phyloP scores from a whole-genome alignment of 2,888 invertebrate species.

The Syritta pipiens region DNA sequence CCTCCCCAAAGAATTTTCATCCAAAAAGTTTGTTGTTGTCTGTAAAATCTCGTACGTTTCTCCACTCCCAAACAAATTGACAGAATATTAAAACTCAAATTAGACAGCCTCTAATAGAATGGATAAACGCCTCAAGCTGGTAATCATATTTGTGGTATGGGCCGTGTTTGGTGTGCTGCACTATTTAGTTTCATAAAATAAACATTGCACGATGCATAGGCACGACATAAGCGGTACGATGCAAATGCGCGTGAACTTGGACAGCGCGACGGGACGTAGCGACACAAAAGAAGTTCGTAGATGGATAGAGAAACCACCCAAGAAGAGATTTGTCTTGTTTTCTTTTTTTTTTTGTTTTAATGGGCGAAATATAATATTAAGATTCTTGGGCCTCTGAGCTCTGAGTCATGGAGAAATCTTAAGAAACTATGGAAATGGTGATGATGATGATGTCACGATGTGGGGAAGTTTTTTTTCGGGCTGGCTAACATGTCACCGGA shows the following conservation, averaged over 20 bases:
- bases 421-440: not conserved
- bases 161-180: slow-evolving; percentile 19
- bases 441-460: slow-evolving; percentile 18
- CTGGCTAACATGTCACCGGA: no score
- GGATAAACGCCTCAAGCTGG: slow-evolving; percentile 59
- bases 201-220: slow-evolving; percentile 44
- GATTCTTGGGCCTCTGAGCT: slow-evolving; percentile 23
- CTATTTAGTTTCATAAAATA: slow-evolving; percentile 38
- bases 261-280: slow-evolving; percentile 5
- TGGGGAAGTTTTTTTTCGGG: not conserved
- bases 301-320: slow-evolving; percentile 37
- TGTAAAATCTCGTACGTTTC: slow-evolving; percentile 2
- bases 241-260: slow-evolving; percentile 51
- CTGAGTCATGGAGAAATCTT: slow-evolving; percentile 38
- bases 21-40: slow-evolving; percentile 26
- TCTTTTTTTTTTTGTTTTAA: not conserved
- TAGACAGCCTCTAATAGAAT: slow-evolving; percentile 57
- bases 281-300: slow-evolving; percentile 13
- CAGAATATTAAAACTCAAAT: slow-evolving; percentile 61
- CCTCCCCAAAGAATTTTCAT: slow-evolving; percentile 56
- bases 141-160: slow-evolving; percentile 45
- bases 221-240: slow-evolving; percentile 37
- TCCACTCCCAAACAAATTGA: slow-evolving; percentile 61
- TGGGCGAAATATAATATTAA: not conserved
- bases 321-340: slow-evolving; percentile 13